Conservation (phyloP, 1,140 invertebrate species). For the Drosophila kanapiae region DNA sequence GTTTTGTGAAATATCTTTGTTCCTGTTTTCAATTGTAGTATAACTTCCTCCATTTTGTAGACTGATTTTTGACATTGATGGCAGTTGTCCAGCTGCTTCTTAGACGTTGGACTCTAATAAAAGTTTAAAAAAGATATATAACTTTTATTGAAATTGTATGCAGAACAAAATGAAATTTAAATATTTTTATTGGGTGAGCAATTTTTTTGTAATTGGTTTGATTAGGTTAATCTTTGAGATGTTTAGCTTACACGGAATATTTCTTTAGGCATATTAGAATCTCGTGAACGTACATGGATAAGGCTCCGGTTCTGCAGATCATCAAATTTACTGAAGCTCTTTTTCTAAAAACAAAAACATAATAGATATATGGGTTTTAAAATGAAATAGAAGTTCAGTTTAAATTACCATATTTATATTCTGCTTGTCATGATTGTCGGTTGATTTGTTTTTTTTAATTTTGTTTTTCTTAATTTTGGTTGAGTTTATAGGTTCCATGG, state of each 20-base stretch:
- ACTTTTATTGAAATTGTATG: neutral
- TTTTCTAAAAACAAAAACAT: constrained; percentile 87
- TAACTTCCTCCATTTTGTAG: constrained; percentile 96
- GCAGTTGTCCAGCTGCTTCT: constrained; percentile 88
- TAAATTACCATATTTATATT: constrained; percentile 66
- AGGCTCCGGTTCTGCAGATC: constrained; percentile 89
- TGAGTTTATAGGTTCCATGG: neutral
- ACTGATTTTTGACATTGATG: constrained; percentile 94
- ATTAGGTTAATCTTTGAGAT: constrained; percentile 44
- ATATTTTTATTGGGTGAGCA: neutral
- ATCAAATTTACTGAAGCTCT: constrained; percentile 92
- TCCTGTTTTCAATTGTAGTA: constrained; percentile 89
- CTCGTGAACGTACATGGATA: constrained; percentile 89
- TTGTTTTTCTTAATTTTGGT: constrained; percentile 27
- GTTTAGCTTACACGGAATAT: constrained; percentile 88
- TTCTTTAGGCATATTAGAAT: constrained; percentile 89
- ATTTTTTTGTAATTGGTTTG: constrained; percentile 9
- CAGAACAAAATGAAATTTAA: neutral
- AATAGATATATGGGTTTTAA: neutral
- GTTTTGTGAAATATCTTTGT: constrained; percentile 95
- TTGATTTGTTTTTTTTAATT: constrained; percentile 48
- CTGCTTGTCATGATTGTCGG: constrained; percentile 51
- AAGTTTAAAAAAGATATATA: constrained; percentile 1
- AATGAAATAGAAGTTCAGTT: neutral
- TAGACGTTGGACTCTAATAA: constrained; percentile 50